A percentile compares a stretch with the other conserved stretches of the same genome.
Evolutionary conservation across 2,113 vertebrate genomes (phyloP).

Genomic region (Etheostoma spectabile): DNA sequence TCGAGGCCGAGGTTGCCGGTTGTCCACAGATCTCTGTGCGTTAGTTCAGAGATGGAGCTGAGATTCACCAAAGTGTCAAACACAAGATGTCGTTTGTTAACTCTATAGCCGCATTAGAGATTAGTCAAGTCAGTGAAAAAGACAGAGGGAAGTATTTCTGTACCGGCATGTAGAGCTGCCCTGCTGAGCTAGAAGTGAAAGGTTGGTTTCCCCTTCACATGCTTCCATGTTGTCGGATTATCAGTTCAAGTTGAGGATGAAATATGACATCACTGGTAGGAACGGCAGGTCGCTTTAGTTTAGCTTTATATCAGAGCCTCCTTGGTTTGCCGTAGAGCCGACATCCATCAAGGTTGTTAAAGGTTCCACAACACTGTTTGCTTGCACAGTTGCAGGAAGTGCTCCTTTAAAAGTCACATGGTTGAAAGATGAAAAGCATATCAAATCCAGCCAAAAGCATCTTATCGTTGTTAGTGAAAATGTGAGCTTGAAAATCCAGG

Average conservation of each 20-base stretch:
- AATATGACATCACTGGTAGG: not conserved
- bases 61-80: conserved; percentile 86
- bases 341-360: conserved; percentile 87
- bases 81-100: conserved; percentile 86
- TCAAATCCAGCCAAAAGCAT: conserved; percentile 90
- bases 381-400: conserved; percentile 88
- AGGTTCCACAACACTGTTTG: conserved; percentile 86
- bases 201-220: conserved; percentile 81
- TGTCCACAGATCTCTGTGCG: conserved; percentile 88
- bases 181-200: conserved; percentile 91
- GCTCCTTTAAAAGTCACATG: conserved; percentile 90
- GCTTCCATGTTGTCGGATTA: not conserved
- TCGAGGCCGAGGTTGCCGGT: conserved; percentile 90
- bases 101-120: conserved; percentile 87
- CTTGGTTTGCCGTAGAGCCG: conserved; percentile 87
- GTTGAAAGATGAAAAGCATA: conserved; percentile 90
- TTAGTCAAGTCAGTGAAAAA: conserved; percentile 82
- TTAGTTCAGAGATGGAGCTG: conserved; percentile 91
- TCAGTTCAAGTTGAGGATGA: not conserved
- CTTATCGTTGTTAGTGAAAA: conserved; percentile 81
- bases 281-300: not conserved
- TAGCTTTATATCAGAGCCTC: conserved; percentile 87
- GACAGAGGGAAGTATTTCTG: conserved; percentile 91
- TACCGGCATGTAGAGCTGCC: conserved; percentile 91
- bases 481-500: conserved; percentile 86